A percentile compares a stretch with the other conserved stretches of the same genome.
Evolutionary conservation across 2,797 vertebrate genomes (phyloP).

Genomic region (Lepus oiostolus): DNA sequence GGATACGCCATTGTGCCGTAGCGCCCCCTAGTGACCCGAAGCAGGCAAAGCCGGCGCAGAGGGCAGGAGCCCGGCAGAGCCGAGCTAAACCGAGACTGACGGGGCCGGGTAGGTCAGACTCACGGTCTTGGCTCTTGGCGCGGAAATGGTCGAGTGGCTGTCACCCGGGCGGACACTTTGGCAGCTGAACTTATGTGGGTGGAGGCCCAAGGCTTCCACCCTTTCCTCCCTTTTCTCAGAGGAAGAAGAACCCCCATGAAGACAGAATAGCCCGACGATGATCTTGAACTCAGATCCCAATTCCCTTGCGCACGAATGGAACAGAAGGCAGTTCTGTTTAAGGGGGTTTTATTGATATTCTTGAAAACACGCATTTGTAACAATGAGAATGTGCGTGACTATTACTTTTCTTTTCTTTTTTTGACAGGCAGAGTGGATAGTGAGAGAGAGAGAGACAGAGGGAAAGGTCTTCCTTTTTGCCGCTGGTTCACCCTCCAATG

Average conservation of each 20-base stretch:
- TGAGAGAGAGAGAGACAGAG: no score
- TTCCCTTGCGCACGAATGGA: neutral
- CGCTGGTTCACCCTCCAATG: no score
- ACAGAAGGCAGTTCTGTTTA: conserved; percentile 12
- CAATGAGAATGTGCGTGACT: neutral
- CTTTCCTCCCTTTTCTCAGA: neutral
- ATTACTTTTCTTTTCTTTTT: neutral
- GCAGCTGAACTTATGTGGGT: neutral
- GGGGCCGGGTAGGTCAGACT: no score
- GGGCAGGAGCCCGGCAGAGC: no score
- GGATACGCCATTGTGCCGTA: neutral
- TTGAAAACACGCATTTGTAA: conserved; percentile 4
- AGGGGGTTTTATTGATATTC: neutral
- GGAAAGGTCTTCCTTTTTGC: no score
- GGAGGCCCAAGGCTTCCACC: neutral
- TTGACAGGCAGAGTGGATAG: no score
- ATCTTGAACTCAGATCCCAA: conserved; percentile 2
- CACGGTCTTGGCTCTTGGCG: fast-evolving
- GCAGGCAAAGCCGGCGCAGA: fast-evolving
- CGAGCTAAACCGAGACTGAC: neutral
- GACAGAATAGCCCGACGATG: neutral
- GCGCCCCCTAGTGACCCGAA: neutral
- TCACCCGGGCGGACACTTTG: fast-evolving
- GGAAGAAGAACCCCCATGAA: neutral
- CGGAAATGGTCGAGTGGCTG: fast-evolving